Percentiles rank a stretch among this genome's conserved stretches.
Evolutionary conservation across 2,797 vertebrate genomes (phyloP).

Genomic region (Rhinichthys osculus): DNA sequence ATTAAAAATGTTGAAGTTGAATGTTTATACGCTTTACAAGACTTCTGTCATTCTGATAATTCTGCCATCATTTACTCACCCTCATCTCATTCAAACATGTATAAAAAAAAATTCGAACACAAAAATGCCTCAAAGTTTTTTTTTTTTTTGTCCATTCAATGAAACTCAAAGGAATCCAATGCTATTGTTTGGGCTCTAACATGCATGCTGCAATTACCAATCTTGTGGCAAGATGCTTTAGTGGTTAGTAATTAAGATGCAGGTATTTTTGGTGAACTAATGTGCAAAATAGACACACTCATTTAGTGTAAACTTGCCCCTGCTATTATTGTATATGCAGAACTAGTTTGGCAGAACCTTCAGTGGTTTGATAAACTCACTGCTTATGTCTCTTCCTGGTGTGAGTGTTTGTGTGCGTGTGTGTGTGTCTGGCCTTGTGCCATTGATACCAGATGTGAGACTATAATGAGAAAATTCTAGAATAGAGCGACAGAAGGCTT

Average conservation of each 20-base stretch:
- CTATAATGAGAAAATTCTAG: constrained; percentile 40
- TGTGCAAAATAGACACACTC: not conserved
- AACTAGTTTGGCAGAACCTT: not conserved
- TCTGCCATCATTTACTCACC: not conserved
- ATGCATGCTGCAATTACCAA: not conserved
- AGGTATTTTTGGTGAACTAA: not conserved
- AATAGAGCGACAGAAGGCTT: constrained; percentile 33
- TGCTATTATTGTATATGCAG: not conserved
- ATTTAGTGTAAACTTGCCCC: not conserved
- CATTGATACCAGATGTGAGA: constrained; percentile 24
- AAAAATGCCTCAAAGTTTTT: not conserved
- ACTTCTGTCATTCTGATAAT: not conserved
- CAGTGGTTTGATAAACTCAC: not conserved
- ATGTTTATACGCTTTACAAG: not conserved
- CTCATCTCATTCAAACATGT: not conserved
- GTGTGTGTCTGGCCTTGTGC: not conserved
- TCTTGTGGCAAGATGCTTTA: not conserved
- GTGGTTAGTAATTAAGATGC: not conserved
- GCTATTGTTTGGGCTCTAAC: not conserved
- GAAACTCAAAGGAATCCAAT: not conserved
- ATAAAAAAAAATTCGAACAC: not conserved
- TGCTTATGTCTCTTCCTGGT: not conserved
- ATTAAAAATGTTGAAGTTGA: not conserved
- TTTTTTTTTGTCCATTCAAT: not conserved
- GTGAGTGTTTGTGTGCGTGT: not conserved